These are phyloP conservation scores for Uloborus plumipes DNA, from an alignment of 2,888 invertebrate species.

Conservation along the genomic window DNA sequence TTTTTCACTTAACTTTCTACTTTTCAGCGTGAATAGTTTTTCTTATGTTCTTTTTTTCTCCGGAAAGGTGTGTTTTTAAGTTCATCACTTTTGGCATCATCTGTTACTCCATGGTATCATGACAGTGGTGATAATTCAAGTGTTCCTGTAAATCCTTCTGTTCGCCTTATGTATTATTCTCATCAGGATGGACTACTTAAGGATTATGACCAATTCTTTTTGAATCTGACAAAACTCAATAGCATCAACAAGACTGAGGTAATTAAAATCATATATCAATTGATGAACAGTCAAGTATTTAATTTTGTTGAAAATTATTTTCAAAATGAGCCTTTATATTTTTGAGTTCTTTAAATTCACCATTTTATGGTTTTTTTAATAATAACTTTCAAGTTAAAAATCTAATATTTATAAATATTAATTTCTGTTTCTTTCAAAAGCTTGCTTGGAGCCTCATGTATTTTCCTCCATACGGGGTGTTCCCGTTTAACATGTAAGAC, in stretches of 20 bases:
- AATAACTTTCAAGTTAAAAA: too few species aligned
- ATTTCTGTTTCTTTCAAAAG: too few species aligned
- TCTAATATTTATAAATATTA: too few species aligned
- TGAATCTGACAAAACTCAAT: constrained; percentile 54
- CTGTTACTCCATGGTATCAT: constrained; percentile 51
- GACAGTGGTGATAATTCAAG: constrained; percentile 8
- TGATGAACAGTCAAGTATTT: background rate
- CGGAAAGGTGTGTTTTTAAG: constrained; percentile 29
- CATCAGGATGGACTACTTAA: background rate
- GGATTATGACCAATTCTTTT: constrained; percentile 43
- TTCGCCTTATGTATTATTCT: constrained; percentile 38
- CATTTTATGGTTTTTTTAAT: too few species aligned
- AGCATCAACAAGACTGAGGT: constrained; percentile 7
- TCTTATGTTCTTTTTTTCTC: background rate
- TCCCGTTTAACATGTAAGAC: too few species aligned
- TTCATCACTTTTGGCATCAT: constrained; percentile 44
- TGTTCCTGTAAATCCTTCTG: constrained; percentile 49
- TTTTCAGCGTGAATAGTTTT: background rate
- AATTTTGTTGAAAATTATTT: background rate
- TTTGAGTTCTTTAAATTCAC: too few species aligned
- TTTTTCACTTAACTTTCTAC: too few species aligned
- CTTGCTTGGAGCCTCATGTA: too few species aligned
- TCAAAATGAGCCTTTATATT: background rate
- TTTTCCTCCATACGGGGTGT: too few species aligned
- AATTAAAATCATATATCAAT: background rate